Percentiles rank a stretch among this genome's conserved stretches.
Evolutionary conservation across 1,140 invertebrate genomes (phyloP).

Genomic region (Sarcophaga bullata): DNA sequence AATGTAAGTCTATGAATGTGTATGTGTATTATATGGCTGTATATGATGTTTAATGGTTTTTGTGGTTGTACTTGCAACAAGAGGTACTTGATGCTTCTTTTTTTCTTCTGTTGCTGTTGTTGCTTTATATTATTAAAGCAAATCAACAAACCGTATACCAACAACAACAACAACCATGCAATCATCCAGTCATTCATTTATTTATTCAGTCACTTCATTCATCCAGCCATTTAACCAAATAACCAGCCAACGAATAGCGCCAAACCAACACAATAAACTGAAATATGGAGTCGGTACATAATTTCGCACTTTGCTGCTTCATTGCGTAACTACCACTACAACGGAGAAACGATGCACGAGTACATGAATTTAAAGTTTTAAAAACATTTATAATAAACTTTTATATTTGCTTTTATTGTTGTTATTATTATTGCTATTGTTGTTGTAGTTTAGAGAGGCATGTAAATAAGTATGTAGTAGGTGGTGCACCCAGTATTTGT

Average conservation of each 20-base stretch:
- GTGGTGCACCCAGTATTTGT: too few relatives aligned
- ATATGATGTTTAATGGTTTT: constrained; percentile 6
- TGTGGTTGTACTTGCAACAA: not conserved
- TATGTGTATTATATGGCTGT: not conserved
- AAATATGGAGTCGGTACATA: constrained; percentile 33
- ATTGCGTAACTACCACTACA: not conserved
- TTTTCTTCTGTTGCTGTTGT: not conserved
- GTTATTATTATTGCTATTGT: too few relatives aligned
- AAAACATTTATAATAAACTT: constrained; percentile 37
- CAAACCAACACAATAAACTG: not conserved
- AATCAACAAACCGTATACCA: not conserved
- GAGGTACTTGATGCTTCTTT: not conserved
- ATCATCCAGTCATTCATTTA: not conserved
- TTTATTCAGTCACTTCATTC: not conserved
- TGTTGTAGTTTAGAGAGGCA: too few relatives aligned
- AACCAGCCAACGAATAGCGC: not conserved
- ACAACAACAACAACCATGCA: not conserved
- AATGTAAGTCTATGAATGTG: not conserved
- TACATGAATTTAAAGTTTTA: constrained; percentile 19
- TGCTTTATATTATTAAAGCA: too few relatives aligned
- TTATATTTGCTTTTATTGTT: not conserved
- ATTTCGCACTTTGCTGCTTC: constrained; percentile 34
- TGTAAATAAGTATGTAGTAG: too few relatives aligned
- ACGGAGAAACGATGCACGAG: not conserved
- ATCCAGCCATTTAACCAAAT: not conserved